Percentiles rank a stretch among this genome's conserved stretches.
Conservation (phyloP, 2,888 invertebrate species). For the Anaspis maculata region DNA sequence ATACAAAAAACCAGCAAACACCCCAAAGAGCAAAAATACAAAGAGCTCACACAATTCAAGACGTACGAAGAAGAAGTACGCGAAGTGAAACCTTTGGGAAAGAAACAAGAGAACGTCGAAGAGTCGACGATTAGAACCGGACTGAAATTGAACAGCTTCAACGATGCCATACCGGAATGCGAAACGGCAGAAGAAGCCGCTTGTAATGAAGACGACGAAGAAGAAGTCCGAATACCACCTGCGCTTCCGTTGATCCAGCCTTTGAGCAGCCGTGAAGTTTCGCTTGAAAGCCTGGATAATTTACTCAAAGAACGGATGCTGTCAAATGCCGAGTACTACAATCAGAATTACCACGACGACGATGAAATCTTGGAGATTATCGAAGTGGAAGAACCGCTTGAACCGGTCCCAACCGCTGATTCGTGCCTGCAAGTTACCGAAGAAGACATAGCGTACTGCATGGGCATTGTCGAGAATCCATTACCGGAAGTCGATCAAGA, state of each 20-base stretch:
- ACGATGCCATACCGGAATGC: slow-evolving; percentile 35
- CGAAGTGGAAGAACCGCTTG: slow-evolving; percentile 70
- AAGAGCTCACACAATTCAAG: slow-evolving; percentile 57
- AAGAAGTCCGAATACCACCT: slow-evolving; percentile 71
- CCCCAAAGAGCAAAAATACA: slow-evolving; percentile 28
- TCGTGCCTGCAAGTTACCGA: slow-evolving; percentile 85
- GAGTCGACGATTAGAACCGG: slow-evolving; percentile 55
- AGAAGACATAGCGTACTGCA: slow-evolving; percentile 83
- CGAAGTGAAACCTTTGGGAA: slow-evolving; percentile 45
- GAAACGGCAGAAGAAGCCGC: slow-evolving; percentile 34
- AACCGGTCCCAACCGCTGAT: slow-evolving; percentile 80
- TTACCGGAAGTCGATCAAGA: slow-evolving; percentile 65
- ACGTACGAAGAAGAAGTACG: slow-evolving; percentile 45
- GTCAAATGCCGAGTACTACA: slow-evolving; percentile 39
- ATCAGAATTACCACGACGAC: slow-evolving; percentile 44
- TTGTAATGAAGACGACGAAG: slow-evolving; percentile 71
- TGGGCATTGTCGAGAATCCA: slow-evolving; percentile 63
- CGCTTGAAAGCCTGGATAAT: slow-evolving; percentile 73
- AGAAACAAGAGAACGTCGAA: slow-evolving; percentile 49
- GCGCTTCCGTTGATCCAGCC: slow-evolving; percentile 72
- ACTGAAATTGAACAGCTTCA: slow-evolving; percentile 39
- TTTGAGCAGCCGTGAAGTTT: slow-evolving; percentile 71
- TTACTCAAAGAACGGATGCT: slow-evolving; percentile 63
- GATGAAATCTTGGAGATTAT: slow-evolving; percentile 72
- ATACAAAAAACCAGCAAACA: slow-evolving; percentile 49